A percentile compares a stretch with the other conserved stretches of the same genome.
These are phyloP conservation scores for Cydia amplana DNA, from an alignment of 1,140 invertebrate species.

Conservation along the genomic window DNA sequence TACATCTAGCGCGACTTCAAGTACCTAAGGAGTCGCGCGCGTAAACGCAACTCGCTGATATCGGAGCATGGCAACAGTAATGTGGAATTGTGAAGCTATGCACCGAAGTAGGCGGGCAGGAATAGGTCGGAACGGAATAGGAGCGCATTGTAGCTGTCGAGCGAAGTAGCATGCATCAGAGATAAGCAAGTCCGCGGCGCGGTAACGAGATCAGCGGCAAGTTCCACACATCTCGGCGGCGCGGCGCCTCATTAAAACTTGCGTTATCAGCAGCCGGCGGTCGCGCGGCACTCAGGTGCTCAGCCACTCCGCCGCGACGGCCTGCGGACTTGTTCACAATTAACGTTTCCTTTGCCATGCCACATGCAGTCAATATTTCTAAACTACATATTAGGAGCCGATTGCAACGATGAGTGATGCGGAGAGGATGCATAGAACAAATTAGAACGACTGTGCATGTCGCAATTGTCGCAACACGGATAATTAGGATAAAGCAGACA, in stretches of 20 bases:
- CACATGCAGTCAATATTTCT: background rate
- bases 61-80: background rate
- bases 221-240: background rate
- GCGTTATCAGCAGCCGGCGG: background rate
- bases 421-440: background rate
- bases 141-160: background rate
- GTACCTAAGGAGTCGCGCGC: too few species aligned
- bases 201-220: slow-evolving; percentile 15
- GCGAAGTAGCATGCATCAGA: background rate
- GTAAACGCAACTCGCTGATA: too few species aligned
- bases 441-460: too few species aligned
- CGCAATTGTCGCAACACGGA: too few species aligned
- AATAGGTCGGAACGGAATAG: background rate
- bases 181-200: background rate
- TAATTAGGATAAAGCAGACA: background rate
- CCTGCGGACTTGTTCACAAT: background rate
- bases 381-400: background rate
- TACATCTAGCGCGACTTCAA: too few species aligned
- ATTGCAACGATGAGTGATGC: background rate
- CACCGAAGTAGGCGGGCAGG: background rate
- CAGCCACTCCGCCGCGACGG: background rate
- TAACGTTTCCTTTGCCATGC: background rate
- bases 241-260: slow-evolving; percentile 2
- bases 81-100: background rate
- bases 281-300: background rate